phyloP scores from a whole-genome alignment of 2,797 vertebrate genomes.

The Pteronotus mesoamericanus region DNA sequence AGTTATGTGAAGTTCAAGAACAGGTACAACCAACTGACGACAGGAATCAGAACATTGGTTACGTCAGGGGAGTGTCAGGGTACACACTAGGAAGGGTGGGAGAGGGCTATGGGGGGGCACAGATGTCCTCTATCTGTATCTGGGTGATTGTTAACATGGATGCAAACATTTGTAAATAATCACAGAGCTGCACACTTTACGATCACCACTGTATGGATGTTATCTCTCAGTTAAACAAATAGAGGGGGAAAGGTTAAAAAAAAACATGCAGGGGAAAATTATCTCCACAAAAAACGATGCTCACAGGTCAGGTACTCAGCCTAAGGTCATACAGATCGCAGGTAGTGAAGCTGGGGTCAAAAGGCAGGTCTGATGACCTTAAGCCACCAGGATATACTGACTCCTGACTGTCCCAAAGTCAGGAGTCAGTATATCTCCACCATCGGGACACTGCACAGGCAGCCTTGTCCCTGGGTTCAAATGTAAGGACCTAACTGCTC shows the following conservation, averaged over 20 bases:
- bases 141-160: not conserved
- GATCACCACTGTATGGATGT: not conserved
- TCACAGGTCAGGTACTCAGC: not conserved
- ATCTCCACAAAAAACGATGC: not conserved
- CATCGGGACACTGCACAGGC: not conserved
- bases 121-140: not conserved
- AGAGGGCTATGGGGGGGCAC: too few relatives aligned
- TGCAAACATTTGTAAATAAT: not conserved
- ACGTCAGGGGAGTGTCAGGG: not conserved
- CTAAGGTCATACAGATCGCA: not conserved
- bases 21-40: not conserved
- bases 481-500: not conserved
- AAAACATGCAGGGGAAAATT: not conserved
- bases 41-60: not conserved
- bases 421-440: not conserved
- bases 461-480: not conserved
- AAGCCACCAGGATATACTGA: not conserved
- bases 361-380: not conserved
- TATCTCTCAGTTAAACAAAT: not conserved
- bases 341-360: not conserved
- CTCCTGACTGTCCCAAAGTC: not conserved
- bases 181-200: not conserved
- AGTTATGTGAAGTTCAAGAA: not conserved
- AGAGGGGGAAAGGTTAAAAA: not conserved
- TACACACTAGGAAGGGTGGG: not conserved